Evolutionary conservation across 1,140 invertebrate genomes (phyloP).

Genomic region (Polyergus mexicanus): DNA sequence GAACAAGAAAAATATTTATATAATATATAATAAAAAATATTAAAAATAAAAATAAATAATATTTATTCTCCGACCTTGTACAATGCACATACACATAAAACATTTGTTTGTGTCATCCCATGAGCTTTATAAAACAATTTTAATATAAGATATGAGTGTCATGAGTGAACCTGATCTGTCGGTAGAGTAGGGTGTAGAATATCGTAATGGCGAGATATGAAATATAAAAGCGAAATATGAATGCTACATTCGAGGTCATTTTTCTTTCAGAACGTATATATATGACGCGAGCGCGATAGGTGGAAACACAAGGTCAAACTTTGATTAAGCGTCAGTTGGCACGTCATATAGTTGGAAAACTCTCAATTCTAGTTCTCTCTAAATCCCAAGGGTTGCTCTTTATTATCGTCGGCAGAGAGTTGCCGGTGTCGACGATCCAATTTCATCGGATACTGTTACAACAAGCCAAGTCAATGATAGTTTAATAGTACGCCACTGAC

Average conservation of each 20-base stretch:
- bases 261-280: constrained; percentile 7
- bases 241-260: constrained; percentile 14
- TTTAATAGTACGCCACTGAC: not conserved
- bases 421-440: not conserved
- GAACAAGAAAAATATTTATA: too few relatives aligned
- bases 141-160: too few relatives aligned
- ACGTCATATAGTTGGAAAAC: constrained; percentile 53
- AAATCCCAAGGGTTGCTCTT: not conserved
- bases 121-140: too few relatives aligned
- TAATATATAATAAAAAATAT: too few relatives aligned
- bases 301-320: constrained; percentile 58
- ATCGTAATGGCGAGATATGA: not conserved
- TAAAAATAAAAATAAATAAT: too few relatives aligned
- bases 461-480: not conserved
- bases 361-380: not conserved
- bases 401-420: not conserved
- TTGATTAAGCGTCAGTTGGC: constrained; percentile 64
- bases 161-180: too few relatives aligned
- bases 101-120: too few relatives aligned
- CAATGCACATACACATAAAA: too few relatives aligned
- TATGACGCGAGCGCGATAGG: constrained; percentile 15
- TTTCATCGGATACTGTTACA: constrained; percentile 33
- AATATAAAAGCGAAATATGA: not conserved
- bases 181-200: too few relatives aligned
- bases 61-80: too few relatives aligned